Evolutionary conservation across 2,797 vertebrate genomes (phyloP).

Genomic region (Enteromius anoplus): DNA sequence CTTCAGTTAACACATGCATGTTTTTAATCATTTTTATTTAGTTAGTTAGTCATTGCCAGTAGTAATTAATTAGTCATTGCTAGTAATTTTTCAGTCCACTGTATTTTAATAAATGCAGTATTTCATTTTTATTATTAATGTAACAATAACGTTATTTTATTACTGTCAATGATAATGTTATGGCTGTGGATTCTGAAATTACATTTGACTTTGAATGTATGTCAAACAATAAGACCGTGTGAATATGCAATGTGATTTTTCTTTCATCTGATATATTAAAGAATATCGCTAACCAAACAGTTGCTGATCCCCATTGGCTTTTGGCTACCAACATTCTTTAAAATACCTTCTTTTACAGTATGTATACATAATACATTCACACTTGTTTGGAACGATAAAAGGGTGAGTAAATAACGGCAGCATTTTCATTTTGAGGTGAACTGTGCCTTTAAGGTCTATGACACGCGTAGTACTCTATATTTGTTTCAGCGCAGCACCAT

Average conservation of each 20-base stretch:
- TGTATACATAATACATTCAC: neutral
- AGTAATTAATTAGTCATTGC: neutral
- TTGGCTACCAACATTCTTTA: neutral
- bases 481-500: constrained; percentile 3
- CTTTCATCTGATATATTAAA: neutral
- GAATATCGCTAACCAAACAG: neutral
- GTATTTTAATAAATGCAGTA: neutral
- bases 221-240: neutral
- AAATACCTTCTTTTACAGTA: neutral
- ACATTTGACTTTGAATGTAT: neutral
- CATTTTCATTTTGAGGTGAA: neutral
- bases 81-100: neutral
- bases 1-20: neutral
- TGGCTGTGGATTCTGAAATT: neutral
- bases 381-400: neutral
- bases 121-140: neutral
- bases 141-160: neutral
- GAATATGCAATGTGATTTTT: neutral
- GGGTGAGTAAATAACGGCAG: neutral
- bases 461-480: neutral
- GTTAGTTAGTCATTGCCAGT: neutral
- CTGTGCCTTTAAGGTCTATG: neutral
- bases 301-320: neutral
- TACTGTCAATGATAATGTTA: neutral
- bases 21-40: neutral